Conservation (phyloP, 1,140 invertebrate genomes). For the Helicoverpa armigera region DNA sequence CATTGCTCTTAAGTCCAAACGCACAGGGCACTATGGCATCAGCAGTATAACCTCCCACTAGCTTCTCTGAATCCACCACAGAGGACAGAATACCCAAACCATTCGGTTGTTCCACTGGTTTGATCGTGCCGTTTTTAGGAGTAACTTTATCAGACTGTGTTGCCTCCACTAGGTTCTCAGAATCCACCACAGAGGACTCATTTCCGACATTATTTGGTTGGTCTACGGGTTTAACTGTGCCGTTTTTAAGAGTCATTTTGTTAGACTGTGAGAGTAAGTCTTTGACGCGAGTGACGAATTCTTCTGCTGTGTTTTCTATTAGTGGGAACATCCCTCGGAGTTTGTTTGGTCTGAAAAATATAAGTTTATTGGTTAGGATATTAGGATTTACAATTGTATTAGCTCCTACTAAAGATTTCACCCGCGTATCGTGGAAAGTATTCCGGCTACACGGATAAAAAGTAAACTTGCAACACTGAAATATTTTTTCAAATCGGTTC, state of each 20-base stretch:
- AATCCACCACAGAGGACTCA: slow-evolving; percentile 60
- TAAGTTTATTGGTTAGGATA: not conserved
- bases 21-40: slow-evolving; percentile 82
- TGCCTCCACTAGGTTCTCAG: slow-evolving; percentile 66
- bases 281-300: slow-evolving; percentile 66
- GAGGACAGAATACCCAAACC: slow-evolving; percentile 1
- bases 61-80: slow-evolving; percentile 69
- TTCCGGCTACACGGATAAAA: no score
- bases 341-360: slow-evolving; percentile 78
- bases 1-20: slow-evolving; percentile 78
- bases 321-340: slow-evolving; percentile 78
- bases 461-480: no score
- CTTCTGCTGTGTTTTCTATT: slow-evolving; percentile 76
- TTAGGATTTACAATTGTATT: not conserved
- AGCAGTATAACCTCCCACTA: slow-evolving; percentile 78
- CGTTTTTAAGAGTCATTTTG: no score
- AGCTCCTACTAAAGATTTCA: no score
- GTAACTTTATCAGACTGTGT: no score
- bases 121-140: not conserved
- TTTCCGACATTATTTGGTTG: slow-evolving; percentile 1
- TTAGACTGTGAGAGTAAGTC: slow-evolving; percentile 51
- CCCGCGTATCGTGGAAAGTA: no score
- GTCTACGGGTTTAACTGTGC: not conserved
- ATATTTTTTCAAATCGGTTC: no score
- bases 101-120: not conserved